phyloP scores from a whole-genome alignment of 2,888 invertebrate species.

The Leptothorax acervorum region DNA sequence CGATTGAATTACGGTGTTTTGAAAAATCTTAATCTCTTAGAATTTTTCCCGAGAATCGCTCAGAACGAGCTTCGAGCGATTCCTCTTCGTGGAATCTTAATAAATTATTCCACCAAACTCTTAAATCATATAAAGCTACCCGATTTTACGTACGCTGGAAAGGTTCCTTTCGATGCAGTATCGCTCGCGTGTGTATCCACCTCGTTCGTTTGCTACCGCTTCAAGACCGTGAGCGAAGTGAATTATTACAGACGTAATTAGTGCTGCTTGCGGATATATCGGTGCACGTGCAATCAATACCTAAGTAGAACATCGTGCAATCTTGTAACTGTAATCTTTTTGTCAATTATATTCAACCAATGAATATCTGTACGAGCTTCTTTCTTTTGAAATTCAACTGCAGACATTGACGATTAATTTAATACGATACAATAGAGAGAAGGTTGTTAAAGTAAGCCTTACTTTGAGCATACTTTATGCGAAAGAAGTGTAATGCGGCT shows the following conservation, averaged over 20 bases:
- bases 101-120: constrained; percentile 16
- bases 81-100: neutral
- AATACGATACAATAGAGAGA: neutral
- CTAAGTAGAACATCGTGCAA: constrained; percentile 6
- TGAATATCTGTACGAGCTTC: neutral
- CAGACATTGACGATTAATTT: constrained; percentile 3
- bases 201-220: neutral
- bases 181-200: neutral
- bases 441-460: neutral
- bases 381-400: neutral
- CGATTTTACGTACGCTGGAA: neutral
- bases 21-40: constrained; percentile 48
- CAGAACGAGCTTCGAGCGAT: neutral
- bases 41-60: neutral
- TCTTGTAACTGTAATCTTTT: constrained; percentile 21
- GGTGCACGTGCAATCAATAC: neutral
- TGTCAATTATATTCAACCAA: neutral
- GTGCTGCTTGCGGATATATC: neutral
- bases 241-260: constrained; percentile 22
- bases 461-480: constrained; percentile 8
- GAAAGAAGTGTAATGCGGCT: neutral
- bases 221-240: neutral
- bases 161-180: neutral
- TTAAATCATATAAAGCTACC: constrained; percentile 18
- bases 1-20: constrained; percentile 48